Evolutionary conservation across 2,888 invertebrate species (phyloP).

Genomic region (Cremastinae sp.): DNA sequence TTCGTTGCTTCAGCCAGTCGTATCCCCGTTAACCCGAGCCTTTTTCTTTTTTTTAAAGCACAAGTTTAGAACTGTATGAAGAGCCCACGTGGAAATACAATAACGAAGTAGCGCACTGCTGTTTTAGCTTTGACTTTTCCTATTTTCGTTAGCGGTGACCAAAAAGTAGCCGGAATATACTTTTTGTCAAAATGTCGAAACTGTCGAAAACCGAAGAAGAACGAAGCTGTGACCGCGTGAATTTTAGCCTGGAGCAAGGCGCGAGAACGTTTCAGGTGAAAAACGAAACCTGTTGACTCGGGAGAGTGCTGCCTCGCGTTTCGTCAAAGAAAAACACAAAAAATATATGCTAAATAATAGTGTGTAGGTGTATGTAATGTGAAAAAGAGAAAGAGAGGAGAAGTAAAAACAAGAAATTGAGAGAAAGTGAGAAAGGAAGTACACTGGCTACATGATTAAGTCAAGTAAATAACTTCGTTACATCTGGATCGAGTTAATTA

Average conservation of each 20-base stretch:
- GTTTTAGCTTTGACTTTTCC: no score
- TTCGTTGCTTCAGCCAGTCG: no score
- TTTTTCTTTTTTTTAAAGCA: no score
- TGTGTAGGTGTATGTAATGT: background rate
- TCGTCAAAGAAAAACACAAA: constrained; percentile 3
- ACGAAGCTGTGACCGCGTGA: background rate
- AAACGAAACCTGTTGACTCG: constrained; percentile 56
- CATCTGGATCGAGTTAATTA: constrained; percentile 40
- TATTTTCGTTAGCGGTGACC: no score
- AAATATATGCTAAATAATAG: background rate
- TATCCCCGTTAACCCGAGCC: no score
- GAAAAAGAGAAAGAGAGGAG: background rate
- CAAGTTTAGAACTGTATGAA: no score
- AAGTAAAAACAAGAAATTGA: no score
- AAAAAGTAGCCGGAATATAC: no score
- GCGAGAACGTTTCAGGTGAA: constrained; percentile 43
- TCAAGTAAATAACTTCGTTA: background rate
- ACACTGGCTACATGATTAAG: constrained; percentile 4
- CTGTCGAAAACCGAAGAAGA: no score
- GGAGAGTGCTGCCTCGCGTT: constrained; percentile 8
- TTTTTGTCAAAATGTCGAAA: no score
- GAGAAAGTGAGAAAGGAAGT: constrained; percentile 25
- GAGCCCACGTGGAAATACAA: no score
- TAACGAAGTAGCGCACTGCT: no score
- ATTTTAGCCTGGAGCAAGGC: constrained; percentile 30